Evolutionary conservation across 2,797 vertebrate species (phyloP).

Genomic region (Notoglanidium macrostoma): DNA sequence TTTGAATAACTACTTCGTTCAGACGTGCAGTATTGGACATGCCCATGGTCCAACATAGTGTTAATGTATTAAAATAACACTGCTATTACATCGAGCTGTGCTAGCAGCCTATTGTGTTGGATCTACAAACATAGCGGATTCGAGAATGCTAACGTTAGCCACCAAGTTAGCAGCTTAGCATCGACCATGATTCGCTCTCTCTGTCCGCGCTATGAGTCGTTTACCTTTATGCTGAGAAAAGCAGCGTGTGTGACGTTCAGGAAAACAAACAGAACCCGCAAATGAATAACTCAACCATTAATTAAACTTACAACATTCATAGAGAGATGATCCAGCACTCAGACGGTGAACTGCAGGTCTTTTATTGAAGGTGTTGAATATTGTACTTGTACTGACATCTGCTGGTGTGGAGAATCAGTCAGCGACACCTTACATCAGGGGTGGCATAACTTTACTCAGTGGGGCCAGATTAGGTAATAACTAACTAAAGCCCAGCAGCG

Average conservation of each 20-base stretch:
- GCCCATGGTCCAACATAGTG: not conserved
- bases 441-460: not conserved
- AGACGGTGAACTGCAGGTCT: slow-evolving; percentile 16
- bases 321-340: slow-evolving; percentile 29
- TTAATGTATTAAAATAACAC: not conserved
- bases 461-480: not conserved
- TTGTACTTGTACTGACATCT: slow-evolving; percentile 18
- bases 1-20: not conserved
- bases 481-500: no score
- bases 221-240: not conserved
- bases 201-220: not conserved
- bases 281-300: not conserved
- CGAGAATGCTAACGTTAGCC: slow-evolving; percentile 6
- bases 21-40: not conserved
- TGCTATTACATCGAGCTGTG: not conserved
- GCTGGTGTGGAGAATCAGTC: slow-evolving; percentile 20
- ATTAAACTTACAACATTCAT: slow-evolving; percentile 33
- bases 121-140: not conserved
- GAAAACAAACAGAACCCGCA: not conserved
- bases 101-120: not conserved
- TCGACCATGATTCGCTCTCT: not conserved
- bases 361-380: not conserved
- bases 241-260: not conserved
- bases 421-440: not conserved
- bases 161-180: slow-evolving; percentile 26